A percentile compares a stretch with the other conserved stretches of the same genome.
Evolutionary conservation across 2,113 vertebrate species (phyloP).

Genomic region (Megaptera novaeangliae): DNA sequence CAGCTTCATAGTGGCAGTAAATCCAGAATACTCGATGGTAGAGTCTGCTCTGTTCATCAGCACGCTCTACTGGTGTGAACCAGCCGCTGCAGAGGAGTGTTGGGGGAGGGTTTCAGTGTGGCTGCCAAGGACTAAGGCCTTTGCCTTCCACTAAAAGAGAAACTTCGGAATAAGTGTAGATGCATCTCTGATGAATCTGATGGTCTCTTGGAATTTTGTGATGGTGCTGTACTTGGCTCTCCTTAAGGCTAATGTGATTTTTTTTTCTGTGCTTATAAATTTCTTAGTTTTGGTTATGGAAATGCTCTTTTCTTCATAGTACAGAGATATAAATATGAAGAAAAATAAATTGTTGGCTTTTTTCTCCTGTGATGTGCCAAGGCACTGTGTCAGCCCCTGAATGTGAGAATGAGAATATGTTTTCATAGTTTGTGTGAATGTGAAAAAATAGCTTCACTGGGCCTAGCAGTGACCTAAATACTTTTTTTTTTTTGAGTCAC

Average conservation of each 20-base stretch:
- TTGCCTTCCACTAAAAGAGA: background rate
- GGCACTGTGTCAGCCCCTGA: background rate
- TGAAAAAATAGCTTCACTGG: background rate
- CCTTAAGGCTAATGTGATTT: background rate
- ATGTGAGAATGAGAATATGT: background rate
- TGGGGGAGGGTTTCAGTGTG: background rate
- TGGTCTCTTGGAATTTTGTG: background rate
- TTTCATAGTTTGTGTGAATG: background rate
- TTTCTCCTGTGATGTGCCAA: background rate
- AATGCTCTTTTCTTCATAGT: background rate
- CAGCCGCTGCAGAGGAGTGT: background rate
- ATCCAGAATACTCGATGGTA: background rate
- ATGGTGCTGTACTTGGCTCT: background rate
- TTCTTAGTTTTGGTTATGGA: constrained; percentile 8
- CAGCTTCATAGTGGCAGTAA: background rate
- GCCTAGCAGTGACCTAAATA: background rate
- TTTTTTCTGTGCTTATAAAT: background rate
- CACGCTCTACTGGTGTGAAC: background rate
- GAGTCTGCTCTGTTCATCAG: background rate
- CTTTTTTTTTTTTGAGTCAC: background rate
- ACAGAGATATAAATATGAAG: background rate
- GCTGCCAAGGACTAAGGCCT: background rate
- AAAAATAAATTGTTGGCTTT: background rate
- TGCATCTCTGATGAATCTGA: background rate
- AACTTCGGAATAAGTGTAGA: background rate